phyloP scores from a whole-genome alignment of 2,797 vertebrate species.

The Yasuhikotakia modesta region DNA sequence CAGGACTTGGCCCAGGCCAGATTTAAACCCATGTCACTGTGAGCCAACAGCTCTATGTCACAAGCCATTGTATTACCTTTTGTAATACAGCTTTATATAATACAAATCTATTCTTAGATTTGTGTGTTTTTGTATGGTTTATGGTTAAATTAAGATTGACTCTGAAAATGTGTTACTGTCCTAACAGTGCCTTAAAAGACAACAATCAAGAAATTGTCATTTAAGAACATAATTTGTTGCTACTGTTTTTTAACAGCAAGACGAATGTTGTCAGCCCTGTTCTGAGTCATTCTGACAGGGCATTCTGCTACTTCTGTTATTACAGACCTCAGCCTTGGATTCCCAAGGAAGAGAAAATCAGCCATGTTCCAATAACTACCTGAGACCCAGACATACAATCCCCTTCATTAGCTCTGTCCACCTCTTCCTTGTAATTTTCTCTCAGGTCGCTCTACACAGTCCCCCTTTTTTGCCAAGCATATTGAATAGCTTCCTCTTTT shows the following conservation, averaged over 20 bases:
- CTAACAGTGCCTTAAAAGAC: neutral
- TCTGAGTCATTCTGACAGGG: slow-evolving; percentile 27
- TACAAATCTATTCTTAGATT: neutral
- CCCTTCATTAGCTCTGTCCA: slow-evolving; percentile 60
- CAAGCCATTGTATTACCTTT: neutral
- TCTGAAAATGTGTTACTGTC: slow-evolving; percentile 7
- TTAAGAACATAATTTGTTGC: neutral
- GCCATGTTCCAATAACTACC: slow-evolving; percentile 50
- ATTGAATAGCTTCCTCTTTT: slow-evolving; percentile 57
- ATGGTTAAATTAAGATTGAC: neutral
- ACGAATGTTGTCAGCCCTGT: slow-evolving; percentile 5
- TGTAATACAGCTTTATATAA: too few relatives aligned
- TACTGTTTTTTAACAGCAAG: slow-evolving; percentile 10
- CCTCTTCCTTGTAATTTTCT: slow-evolving; percentile 58
- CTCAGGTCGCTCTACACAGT: slow-evolving; percentile 35
- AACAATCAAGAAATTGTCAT: slow-evolving; percentile 3
- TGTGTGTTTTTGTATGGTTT: neutral
- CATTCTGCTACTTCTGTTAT: slow-evolving; percentile 36
- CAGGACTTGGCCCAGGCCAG: neutral
- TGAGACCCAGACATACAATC: slow-evolving; percentile 54
- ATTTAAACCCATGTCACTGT: neutral
- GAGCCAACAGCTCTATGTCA: neutral
- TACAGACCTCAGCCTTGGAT: slow-evolving; percentile 46
- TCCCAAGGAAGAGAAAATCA: slow-evolving; percentile 51
- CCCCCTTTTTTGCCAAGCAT: slow-evolving; percentile 51